Base-by-base conservation (phyloP, 2,888 invertebrate species). In the Scaptomyza flava region DNA sequence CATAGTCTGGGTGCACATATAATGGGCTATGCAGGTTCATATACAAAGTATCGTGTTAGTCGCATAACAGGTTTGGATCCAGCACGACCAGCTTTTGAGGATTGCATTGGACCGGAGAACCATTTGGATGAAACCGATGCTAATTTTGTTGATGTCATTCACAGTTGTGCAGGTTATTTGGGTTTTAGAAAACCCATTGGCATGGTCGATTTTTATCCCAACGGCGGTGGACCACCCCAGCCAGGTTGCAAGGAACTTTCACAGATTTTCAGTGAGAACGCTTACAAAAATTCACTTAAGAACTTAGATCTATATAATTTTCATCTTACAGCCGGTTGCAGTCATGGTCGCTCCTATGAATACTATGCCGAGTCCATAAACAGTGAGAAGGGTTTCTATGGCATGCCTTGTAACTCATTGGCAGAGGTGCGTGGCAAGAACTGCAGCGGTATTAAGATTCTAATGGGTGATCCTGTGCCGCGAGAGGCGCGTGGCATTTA, bases 161-260 rank as follows among this genome's bases (percentile, higher is more conserved):
- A 96, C 84, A 95, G 95, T 0, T 94, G 94, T 77, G 94, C 93
- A 0, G 96, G 96, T 0, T 92, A 94, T 45, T 92, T 94, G 36
- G 96, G 96, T 0, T 91, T 90, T 57, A 81, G 87, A 6, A 90
- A 89, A 23, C 90, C 95, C 5, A 93, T 95, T 17, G 96, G 96
- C 0, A 94, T 95, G 85, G 94, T 90, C 0, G 96, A 96, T 90
- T 96, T 96, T 87, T 96, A 95, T 91, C 96, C 96, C 0, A 96
- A 96, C 88, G 94, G 94, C 12, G 96, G 96, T 0, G 89, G 87
- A 20, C 93, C 95, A 0, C 93, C 93, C 0, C 96, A 96, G 83
- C 96, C 96, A 0, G 96, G 96, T 0, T 96, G 96, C 85, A 92
- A 92, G 8, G 93, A 93, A 33, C 46, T 91, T 1, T 91, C 91